Percentiles rank a stretch among this genome's conserved stretches.
These are phyloP conservation scores for Matsumyia berberina DNA, from an alignment of 2,888 invertebrate species.

Conservation along the genomic window DNA sequence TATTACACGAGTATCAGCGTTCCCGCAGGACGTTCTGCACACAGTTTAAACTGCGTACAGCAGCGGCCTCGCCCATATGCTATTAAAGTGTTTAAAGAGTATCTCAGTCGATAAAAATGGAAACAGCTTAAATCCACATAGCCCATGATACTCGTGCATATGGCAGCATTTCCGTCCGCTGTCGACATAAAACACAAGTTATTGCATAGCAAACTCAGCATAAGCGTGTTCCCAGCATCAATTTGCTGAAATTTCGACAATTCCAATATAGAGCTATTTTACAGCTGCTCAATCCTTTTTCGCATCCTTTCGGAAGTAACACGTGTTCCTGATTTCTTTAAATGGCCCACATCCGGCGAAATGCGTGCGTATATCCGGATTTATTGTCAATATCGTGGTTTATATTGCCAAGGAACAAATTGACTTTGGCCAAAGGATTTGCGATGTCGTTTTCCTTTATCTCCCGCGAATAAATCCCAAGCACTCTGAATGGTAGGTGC, in stretches of 20 bases:
- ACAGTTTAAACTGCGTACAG: too few species aligned
- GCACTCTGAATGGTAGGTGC: too few species aligned
- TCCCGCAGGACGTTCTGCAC: too few species aligned
- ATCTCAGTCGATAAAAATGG: too few species aligned
- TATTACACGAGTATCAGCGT: too few species aligned
- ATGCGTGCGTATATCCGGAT: constrained; percentile 15
- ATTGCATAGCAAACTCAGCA: too few species aligned
- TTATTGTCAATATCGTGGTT: constrained; percentile 53
- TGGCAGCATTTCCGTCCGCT: too few species aligned
- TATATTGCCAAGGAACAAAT: constrained; percentile 25
- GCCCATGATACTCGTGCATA: too few species aligned
- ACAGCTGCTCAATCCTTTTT: constrained; percentile 40
- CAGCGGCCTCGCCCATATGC: too few species aligned
- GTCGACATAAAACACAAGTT: too few species aligned
- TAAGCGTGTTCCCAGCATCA: neutral
- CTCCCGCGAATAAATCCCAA: constrained; percentile 3
- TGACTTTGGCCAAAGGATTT: constrained; percentile 41
- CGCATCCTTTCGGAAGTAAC: constrained; percentile 10
- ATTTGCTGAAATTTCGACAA: constrained; percentile 7
- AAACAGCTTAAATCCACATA: too few species aligned
- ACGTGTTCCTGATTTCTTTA: constrained; percentile 41
- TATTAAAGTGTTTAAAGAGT: too few species aligned
- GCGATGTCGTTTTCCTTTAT: constrained; percentile 31
- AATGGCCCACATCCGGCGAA: constrained; percentile 6
- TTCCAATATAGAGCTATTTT: neutral